These are phyloP conservation scores for Myiotriccus ornatus DNA, from an alignment of 2,797 vertebrate genomes.

Conservation along the genomic window DNA sequence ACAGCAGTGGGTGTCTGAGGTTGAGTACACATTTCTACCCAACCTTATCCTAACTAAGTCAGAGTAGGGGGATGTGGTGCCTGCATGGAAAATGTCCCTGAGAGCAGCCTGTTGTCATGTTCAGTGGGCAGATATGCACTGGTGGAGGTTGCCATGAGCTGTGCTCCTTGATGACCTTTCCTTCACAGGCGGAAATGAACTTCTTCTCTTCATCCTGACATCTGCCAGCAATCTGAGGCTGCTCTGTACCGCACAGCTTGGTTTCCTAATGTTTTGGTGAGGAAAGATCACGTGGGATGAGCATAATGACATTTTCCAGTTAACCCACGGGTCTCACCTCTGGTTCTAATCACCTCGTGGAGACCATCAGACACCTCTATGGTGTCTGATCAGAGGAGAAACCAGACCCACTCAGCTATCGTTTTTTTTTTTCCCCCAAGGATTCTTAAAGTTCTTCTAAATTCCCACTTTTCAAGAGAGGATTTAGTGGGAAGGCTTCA, in stretches of 20 bases:
- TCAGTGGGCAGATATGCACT: not conserved
- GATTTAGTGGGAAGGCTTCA: not conserved
- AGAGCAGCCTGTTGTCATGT: not conserved
- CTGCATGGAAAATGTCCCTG: not conserved
- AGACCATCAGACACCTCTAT: not conserved
- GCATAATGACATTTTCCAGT: not conserved
- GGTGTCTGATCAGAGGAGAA: not conserved
- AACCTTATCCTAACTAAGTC: not conserved
- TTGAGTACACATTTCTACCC: not conserved
- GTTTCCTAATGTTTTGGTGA: not conserved
- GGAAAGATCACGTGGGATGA: not conserved
- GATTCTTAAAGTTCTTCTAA: not conserved
- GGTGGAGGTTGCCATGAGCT: not conserved
- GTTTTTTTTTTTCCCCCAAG: not conserved
- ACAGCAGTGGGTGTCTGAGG: not conserved
- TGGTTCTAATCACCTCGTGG: not conserved
- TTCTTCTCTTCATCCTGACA: slow-evolving; percentile 37
- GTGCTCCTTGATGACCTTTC: not conserved
- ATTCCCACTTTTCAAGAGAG: not conserved
- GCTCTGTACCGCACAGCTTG: not conserved
- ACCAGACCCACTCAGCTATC: not conserved
- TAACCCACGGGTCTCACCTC: not conserved
- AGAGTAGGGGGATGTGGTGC: not conserved
- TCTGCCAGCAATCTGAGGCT: slow-evolving; percentile 53
- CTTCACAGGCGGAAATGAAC: slow-evolving; percentile 16